Evolutionary conservation across 2,888 invertebrate species (phyloP), one percentile per base, ranked within the genome.

Genomic region (Torymus aiolomorphi): DNA sequence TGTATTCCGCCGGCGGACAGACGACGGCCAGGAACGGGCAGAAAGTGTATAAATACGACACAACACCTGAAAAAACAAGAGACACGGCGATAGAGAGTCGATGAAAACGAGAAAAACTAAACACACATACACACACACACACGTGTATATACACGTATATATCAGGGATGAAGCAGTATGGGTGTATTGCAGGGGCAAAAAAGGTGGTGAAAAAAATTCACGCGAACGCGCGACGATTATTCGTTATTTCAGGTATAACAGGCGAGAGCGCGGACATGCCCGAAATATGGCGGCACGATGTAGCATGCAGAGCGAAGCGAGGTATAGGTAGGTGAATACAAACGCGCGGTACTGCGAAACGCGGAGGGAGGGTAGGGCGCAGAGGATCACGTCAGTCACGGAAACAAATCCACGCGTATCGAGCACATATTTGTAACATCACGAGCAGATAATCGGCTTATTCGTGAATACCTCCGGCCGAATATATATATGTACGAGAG

Each of bases 351-450:
- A 4, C 18, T 16, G 49, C 10, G 42, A 42, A 4, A 14, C 13
- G 52, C 42, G 20, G 10, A 42, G 54, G 13, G 42, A n/a, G n/a
- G n/a, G n/a, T n/a, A n/a, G n/a, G n/a, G n/a, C n/a, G 4, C 13
- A 62, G 24, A 56, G 79, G 75, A 75, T 79, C 75, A 79, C 79
- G 70, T 62, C 79, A 65, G 74, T 74, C 70, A 70, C 59, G 79
- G 70, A 79, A 71, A 71, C 75, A 79, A 79, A 79, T 79, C 79
- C 79, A 59, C 59, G 63, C 49, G 70, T 69, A 79, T 75, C 79
- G 75, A 76, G 76, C 76, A 72, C 80, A 76, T 80, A 80, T 80
- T 80, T 76, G 80, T 80, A 76, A 80, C 76, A 67, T 80, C 72
- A 66, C 72, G 67, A 67, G 72, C 57, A 18, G 80, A 62, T 80